phyloP scores from a whole-genome alignment of 2,797 vertebrate genomes.

The Morus bassanus region DNA sequence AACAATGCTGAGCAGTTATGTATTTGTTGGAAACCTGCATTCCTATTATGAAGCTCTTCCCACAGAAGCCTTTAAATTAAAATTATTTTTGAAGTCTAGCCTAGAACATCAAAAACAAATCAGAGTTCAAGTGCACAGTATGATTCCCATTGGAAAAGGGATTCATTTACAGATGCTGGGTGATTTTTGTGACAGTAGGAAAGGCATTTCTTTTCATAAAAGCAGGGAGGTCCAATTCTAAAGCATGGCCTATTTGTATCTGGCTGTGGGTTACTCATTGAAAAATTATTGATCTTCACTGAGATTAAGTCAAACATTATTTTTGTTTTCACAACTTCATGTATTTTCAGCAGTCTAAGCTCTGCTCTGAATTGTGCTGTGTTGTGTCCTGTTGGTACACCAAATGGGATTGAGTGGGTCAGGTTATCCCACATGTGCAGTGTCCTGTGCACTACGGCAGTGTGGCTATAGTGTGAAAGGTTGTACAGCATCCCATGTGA shows the following conservation, averaged over 20 bases:
- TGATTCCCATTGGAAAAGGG: slow-evolving; percentile 22
- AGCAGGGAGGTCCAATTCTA: neutral
- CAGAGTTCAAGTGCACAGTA: slow-evolving; percentile 41
- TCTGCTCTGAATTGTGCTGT: neutral
- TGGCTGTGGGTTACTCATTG: neutral
- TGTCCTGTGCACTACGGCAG: fast-evolving
- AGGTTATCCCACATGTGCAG: fast-evolving
- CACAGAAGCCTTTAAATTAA: slow-evolving; percentile 50
- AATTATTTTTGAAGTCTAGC: slow-evolving; percentile 46
- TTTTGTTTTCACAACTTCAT: neutral
- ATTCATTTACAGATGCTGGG: slow-evolving; percentile 21
- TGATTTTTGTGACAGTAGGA: neutral
- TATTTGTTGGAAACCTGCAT: slow-evolving; percentile 34
- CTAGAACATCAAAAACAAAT: slow-evolving; percentile 58
- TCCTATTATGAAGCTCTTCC: slow-evolving; percentile 41
- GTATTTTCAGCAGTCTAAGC: neutral
- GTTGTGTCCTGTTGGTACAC: too few relatives aligned
- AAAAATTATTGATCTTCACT: neutral
- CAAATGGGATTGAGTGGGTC: fast-evolving
- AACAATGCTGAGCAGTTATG: neutral
- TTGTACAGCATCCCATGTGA: fast-evolving
- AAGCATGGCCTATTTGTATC: neutral
- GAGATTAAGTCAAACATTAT: neutral
- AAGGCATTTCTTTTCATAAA: neutral
- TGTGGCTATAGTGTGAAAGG: fast-evolving